A percentile compares a stretch with the other conserved stretches of the same genome.
Evolutionary conservation across 2,888 invertebrate species (phyloP).

Genomic region (Leptarthrus brevirostris): DNA sequence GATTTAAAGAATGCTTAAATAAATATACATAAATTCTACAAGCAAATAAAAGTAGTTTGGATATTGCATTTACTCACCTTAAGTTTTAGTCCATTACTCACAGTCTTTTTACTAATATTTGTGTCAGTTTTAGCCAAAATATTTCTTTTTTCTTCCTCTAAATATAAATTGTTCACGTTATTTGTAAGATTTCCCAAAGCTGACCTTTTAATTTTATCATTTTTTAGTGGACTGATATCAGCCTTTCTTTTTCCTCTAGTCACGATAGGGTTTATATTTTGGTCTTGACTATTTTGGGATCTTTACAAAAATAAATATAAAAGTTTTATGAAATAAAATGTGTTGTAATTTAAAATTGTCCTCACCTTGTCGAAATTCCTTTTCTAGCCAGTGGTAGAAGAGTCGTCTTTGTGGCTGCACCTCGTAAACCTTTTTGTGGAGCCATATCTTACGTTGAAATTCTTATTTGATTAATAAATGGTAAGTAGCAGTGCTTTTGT

Average conservation of each 20-base stretch:
- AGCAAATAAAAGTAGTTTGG: no score
- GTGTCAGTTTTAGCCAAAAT: slow-evolving; percentile 69
- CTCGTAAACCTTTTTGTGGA: slow-evolving; percentile 63
- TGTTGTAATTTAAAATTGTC: slow-evolving; percentile 20
- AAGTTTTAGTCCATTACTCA: slow-evolving; percentile 64
- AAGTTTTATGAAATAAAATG: not conserved
- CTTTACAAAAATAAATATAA: slow-evolving; percentile 44
- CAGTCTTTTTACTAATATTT: slow-evolving; percentile 59
- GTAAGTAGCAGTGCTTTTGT: not conserved
- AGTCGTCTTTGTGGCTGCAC: slow-evolving; percentile 59
- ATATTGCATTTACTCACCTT: slow-evolving; percentile 50
- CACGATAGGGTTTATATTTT: slow-evolving; percentile 60
- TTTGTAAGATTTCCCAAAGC: slow-evolving; percentile 90
- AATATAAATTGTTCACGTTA: slow-evolving; percentile 60
- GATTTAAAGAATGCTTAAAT: not conserved
- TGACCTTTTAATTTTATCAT: slow-evolving; percentile 80
- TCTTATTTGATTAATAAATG: not conserved
- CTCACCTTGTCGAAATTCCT: slow-evolving; percentile 59
- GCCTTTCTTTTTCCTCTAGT: slow-evolving; percentile 80
- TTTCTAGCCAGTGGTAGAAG: slow-evolving; percentile 60
- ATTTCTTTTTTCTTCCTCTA: slow-evolving; percentile 68
- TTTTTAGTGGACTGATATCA: slow-evolving; percentile 80
- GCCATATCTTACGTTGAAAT: slow-evolving; percentile 59
- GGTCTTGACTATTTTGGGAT: slow-evolving; percentile 59
- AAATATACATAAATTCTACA: not conserved